Percentiles rank a stretch among this genome's conserved stretches.
phyloP scores from a whole-genome alignment of 2,113 vertebrate species.

The Jaculus jaculus region DNA sequence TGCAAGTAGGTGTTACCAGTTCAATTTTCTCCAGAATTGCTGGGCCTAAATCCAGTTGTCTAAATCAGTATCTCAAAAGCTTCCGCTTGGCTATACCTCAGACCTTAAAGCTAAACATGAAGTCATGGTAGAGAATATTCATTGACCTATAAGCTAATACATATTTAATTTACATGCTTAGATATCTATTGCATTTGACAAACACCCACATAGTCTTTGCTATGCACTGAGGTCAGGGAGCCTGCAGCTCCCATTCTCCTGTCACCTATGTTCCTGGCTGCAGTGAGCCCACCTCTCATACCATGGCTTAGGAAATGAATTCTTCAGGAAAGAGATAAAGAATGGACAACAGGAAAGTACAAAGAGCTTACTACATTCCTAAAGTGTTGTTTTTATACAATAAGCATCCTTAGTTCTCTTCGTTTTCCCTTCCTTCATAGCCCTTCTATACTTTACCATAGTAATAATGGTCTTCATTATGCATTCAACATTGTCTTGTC shows the following conservation, averaged over 20 bases:
- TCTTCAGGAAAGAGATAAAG: not conserved
- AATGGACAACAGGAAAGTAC: not conserved
- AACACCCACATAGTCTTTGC: not conserved
- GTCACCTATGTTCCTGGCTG: not conserved
- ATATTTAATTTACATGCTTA: not conserved
- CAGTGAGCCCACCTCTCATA: fast-evolving
- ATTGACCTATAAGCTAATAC: not conserved
- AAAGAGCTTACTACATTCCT: not conserved
- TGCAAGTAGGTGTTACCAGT: not conserved
- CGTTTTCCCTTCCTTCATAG: not conserved
- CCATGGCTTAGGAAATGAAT: not conserved
- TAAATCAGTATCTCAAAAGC: not conserved
- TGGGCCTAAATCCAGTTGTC: not conserved
- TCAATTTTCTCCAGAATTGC: not conserved
- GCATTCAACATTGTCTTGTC: not conserved
- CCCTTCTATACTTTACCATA: not conserved
- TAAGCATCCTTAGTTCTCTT: not conserved
- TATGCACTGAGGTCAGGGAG: too few species aligned
- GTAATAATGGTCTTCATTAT: not conserved
- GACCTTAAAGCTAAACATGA: not conserved
- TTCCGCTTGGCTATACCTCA: not conserved
- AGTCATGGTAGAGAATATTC: not conserved
- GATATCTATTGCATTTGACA: not conserved
- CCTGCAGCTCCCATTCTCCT: fast-evolving
- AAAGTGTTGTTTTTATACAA: not conserved